Conservation (phyloP, 2,113 vertebrate species). For the Glareola pratincola region DNA sequence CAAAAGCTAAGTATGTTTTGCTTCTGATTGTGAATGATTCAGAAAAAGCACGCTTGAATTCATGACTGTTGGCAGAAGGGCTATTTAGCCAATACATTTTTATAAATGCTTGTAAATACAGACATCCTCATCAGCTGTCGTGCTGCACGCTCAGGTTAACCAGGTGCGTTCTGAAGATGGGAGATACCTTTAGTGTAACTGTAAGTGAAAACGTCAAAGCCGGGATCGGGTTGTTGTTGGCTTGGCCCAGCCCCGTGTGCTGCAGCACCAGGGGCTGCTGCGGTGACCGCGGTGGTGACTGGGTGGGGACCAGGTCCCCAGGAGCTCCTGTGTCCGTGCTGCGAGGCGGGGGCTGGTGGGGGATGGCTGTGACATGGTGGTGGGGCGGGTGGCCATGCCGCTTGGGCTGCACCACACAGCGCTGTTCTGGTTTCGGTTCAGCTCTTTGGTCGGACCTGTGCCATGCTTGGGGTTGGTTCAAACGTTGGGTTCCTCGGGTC, state of each 20-base stretch:
- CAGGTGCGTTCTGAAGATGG: not conserved
- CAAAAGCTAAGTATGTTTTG: not conserved
- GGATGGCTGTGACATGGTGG: accelerated
- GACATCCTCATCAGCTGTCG: accelerated
- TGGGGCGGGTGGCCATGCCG: accelerated
- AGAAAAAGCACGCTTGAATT: not conserved
- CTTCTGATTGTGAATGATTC: not conserved
- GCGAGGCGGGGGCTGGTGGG: not conserved
- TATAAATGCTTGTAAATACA: not conserved
- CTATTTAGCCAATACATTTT: accelerated
- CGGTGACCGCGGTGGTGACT: accelerated
- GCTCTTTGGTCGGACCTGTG: not conserved
- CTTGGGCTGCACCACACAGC: accelerated
- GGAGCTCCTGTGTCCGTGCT: not conserved
- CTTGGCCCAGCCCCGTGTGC: not conserved
- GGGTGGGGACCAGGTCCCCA: not conserved
- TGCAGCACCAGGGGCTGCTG: accelerated
- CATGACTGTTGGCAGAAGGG: not conserved
- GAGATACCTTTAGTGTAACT: too few species aligned
- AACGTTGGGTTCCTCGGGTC: accelerated
- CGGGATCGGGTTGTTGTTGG: not conserved
- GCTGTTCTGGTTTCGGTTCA: not conserved
- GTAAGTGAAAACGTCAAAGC: not conserved
- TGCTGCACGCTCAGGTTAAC: too few species aligned
- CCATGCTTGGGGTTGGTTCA: not conserved